These are phyloP conservation scores for Drosophila monieri DNA, from an alignment of 2,888 invertebrate genomes.

Conservation along the genomic window DNA sequence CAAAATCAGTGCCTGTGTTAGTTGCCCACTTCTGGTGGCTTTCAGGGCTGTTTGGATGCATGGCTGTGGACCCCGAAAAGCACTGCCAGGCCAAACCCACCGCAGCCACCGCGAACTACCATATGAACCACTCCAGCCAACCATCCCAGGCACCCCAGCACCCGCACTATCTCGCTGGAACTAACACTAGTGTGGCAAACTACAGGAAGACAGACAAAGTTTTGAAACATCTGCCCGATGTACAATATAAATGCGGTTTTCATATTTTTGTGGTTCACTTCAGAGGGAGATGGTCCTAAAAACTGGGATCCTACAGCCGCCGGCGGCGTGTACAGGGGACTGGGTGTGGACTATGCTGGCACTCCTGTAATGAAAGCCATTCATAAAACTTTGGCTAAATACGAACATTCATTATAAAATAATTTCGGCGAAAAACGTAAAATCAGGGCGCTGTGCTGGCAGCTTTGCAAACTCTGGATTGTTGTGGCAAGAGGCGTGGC, in stretches of 20 bases:
- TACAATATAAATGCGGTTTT: slow-evolving; percentile 80
- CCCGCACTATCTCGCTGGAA: slow-evolving; percentile 23
- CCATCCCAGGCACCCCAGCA: slow-evolving; percentile 10
- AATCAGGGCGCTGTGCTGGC: slow-evolving; percentile 16
- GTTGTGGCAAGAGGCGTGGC: slow-evolving; percentile 9
- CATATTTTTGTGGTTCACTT: slow-evolving; percentile 81
- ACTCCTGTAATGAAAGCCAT: slow-evolving; percentile 72
- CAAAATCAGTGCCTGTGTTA: slow-evolving; percentile 52
- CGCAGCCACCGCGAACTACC: slow-evolving; percentile 60
- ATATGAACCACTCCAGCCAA: slow-evolving; percentile 50
- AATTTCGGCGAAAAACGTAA: slow-evolving; percentile 57
- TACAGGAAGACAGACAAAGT: slow-evolving; percentile 58
- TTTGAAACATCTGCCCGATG: slow-evolving; percentile 74
- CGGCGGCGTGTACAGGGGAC: neutral
- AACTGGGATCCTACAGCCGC: slow-evolving; percentile 21
- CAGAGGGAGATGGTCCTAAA: slow-evolving; percentile 37
- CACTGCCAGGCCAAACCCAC: slow-evolving; percentile 54
- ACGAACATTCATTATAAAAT: slow-evolving; percentile 79
- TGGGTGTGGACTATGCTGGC: neutral
- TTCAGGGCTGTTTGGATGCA: neutral
- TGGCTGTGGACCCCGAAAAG: slow-evolving; percentile 33
- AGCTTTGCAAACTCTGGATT: slow-evolving; percentile 4
- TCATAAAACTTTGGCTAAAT: slow-evolving; percentile 78
- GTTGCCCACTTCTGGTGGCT: slow-evolving; percentile 30
- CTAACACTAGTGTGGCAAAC: slow-evolving; percentile 11